Conservation (phyloP, 37 sponge, comb jelly and placozoan species). For the Halichondria panicea region DNA sequence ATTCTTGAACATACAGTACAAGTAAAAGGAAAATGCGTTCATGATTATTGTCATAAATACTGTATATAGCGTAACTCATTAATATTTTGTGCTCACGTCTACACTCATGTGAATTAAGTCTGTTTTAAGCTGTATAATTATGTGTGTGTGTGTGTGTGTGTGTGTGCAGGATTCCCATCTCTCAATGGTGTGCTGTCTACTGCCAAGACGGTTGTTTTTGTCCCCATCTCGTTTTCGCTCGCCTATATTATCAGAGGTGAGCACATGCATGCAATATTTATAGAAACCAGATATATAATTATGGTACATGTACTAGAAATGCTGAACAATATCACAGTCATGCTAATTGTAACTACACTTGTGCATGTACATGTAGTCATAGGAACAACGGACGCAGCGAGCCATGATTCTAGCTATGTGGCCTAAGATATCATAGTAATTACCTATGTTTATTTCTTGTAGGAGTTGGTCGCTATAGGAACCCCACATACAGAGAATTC, state of each 20-base stretch:
- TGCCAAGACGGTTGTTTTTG: slow-evolving; percentile 18
- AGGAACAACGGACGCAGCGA: no score
- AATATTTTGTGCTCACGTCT: no score
- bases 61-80: neutral
- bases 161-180: slow-evolving; percentile 50
- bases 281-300: neutral
- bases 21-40: neutral
- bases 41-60: neutral
- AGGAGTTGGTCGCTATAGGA: slow-evolving; percentile 61
- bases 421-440: no score
- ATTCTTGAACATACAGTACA: neutral
- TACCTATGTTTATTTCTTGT: no score
- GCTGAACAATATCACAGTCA: no score
- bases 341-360: no score
- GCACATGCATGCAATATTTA: neutral
- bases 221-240: slow-evolving; percentile 55
- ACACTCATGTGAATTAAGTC: no score
- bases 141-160: slow-evolving; percentile 17
- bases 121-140: no score
- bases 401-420: no score
- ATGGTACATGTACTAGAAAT: no score
- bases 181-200: slow-evolving; percentile 40
- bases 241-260: slow-evolving; percentile 68
- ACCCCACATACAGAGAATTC: slow-evolving; percentile 43
- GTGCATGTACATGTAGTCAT: no score